Percentiles rank a stretch among this genome's conserved stretches.
phyloP scores from a whole-genome alignment of 2,888 invertebrate species.

The Sinotaia quadrata region DNA sequence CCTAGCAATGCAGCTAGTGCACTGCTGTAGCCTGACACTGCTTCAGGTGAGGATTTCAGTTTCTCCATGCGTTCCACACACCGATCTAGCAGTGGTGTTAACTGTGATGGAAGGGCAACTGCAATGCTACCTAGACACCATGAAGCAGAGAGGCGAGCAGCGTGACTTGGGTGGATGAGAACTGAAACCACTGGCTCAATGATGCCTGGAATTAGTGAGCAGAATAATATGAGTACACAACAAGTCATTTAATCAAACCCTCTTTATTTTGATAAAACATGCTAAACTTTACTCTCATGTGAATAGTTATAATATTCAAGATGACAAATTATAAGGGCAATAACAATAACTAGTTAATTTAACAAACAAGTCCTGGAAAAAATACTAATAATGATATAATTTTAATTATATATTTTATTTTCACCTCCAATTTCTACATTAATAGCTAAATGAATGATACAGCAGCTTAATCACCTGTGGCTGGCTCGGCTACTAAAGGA shows the following conservation, averaged over 20 bases:
- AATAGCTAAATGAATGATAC: too few relatives aligned
- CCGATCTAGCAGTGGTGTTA: constrained; percentile 91
- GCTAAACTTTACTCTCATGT: too few relatives aligned
- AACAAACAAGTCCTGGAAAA: too few relatives aligned
- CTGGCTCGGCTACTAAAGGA: constrained; percentile 89
- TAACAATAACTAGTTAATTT: too few relatives aligned
- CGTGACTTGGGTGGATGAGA: constrained; percentile 93
- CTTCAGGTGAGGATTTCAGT: constrained; percentile 87
- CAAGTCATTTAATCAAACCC: too few relatives aligned
- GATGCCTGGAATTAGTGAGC: constrained; percentile 75
- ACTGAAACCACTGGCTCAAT: constrained; percentile 87
- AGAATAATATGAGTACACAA: too few relatives aligned
- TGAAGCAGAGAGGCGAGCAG: constrained; percentile 93
- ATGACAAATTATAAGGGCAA: too few relatives aligned
- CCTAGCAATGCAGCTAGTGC: constrained; percentile 91
- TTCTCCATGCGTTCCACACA: constrained; percentile 71
- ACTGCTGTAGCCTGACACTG: constrained; percentile 86
- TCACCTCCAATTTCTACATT: too few relatives aligned
- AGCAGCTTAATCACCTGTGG: constrained; percentile 84
- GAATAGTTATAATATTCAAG: too few relatives aligned
- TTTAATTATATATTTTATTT: too few relatives aligned
- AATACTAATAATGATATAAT: too few relatives aligned
- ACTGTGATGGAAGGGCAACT: constrained; percentile 93
- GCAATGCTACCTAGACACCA: constrained; percentile 95
- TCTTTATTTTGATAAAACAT: too few relatives aligned